These are phyloP conservation scores for Actenoides lindsayi DNA, from an alignment of 2,113 vertebrate genomes.

Conservation along the genomic window DNA sequence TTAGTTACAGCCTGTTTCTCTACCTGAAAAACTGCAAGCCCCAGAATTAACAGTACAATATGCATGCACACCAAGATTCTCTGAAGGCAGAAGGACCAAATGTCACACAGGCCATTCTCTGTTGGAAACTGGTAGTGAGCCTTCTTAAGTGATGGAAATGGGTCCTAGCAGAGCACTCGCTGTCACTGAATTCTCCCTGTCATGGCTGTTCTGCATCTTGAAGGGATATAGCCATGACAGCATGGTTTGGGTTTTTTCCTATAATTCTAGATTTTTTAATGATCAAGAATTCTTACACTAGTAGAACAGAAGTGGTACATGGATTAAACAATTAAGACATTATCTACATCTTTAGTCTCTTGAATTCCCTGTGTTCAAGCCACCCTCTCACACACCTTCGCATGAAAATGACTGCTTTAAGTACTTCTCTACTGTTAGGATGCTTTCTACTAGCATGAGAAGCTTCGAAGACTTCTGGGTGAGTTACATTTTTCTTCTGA, in stretches of 20 bases:
- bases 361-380: not conserved
- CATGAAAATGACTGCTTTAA: not conserved
- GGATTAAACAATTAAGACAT: not conserved
- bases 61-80: not conserved
- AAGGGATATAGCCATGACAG: not conserved
- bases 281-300: not conserved
- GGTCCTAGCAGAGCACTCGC: not conserved
- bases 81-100: not conserved
- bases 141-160: not conserved
- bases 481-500: conserved; percentile 35
- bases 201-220: too few relatives aligned
- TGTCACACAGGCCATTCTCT: not conserved
- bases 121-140: not conserved
- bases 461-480: conserved; percentile 39
- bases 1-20: not conserved
- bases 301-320: not conserved
- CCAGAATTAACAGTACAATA: not conserved
- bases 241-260: not conserved
- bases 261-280: not conserved
- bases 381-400: conserved; percentile 31
- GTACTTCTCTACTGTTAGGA: not conserved
- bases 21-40: not conserved
- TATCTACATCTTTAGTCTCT: conserved; percentile 37
- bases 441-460: not conserved
- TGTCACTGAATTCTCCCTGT: not conserved